Evolutionary conservation across 2,888 invertebrate species (phyloP).

Genomic region (Rhodophaea formosa): DNA sequence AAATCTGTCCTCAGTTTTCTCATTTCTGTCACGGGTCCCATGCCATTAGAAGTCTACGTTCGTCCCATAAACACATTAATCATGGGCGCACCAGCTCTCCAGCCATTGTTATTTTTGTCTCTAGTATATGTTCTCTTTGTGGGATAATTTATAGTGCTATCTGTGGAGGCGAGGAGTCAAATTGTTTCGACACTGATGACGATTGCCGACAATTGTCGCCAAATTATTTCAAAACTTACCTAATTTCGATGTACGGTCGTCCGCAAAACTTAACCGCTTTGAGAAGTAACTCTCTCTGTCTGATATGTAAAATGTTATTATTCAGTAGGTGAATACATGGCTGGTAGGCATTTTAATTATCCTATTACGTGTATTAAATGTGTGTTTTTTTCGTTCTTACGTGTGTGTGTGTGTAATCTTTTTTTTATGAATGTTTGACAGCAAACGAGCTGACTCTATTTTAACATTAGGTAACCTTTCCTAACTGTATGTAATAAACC

Average conservation of each 20-base stretch:
- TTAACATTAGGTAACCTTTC: too few species aligned
- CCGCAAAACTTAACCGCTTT: not conserved
- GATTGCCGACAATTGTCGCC: not conserved
- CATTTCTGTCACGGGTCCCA: not conserved
- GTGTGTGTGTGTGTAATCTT: too few species aligned
- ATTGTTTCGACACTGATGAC: not conserved
- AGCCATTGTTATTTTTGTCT: constrained; percentile 59
- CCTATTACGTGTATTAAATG: too few species aligned
- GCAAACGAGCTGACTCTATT: too few species aligned
- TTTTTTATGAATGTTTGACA: too few species aligned
- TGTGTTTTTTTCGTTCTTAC: too few species aligned
- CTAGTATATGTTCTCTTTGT: constrained; percentile 35
- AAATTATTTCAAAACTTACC: not conserved
- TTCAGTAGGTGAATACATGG: too few species aligned
- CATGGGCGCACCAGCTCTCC: constrained; percentile 32
- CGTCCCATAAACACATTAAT: constrained; percentile 16
- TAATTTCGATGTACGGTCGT: not conserved
- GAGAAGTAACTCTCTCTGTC: too few species aligned
- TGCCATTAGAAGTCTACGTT: not conserved
- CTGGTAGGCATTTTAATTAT: too few species aligned
- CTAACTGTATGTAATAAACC: too few species aligned
- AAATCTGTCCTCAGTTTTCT: not conserved
- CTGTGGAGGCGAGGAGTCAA: constrained; percentile 21
- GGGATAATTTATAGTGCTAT: constrained; percentile 49
- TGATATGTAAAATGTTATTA: too few species aligned